Base-by-base conservation (phyloP, 2,888 invertebrate species). In the Ceratothoa steindachneri region DNA sequence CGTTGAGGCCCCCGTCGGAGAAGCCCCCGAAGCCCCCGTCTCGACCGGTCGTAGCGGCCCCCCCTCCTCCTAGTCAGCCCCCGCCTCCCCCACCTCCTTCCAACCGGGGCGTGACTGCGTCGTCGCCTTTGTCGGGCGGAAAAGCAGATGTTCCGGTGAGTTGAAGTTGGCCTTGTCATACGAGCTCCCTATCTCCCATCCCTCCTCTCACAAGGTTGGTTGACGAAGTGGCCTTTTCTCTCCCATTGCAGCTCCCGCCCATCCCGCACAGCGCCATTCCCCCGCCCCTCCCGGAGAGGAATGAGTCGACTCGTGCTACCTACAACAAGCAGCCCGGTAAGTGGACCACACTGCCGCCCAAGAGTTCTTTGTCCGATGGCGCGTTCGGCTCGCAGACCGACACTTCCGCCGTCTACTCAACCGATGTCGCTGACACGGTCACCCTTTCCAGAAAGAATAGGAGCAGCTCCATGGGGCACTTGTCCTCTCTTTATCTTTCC, bases 31-130 rank as follows among this genome's bases (percentile, higher is more conserved):
- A 60, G 24, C 60, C 60, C 22, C 60, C 60, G 24, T 24, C 12
- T 12, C n/a, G 60, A 24, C 60, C 60, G 27, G 60, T 60, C 12
- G 60, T 60, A 12, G 60, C 60, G 12, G 60, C 60, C 2, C 60
- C 60, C 60, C 60, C 60, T 22, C 60, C 60, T 3, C 60, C 60
- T 60, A 60, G 60, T 60, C 60, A 60, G 60, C 60, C 60, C n/a
- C 60, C 60, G 22, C 60, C 60, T 1, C 60, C 60, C 27, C 60
- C 60, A 2, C 60, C 60, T 2, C 24, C 60, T 12, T 24, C n/a
- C 60, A 60, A 24, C 2, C 12, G n/a, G 27, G 27, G 22, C 60
- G 12, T 19, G 2, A 51, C 60, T 22, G 12, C 60, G 27, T 12
- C 60, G 22, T 22, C 19, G 19, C 22, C 24, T 3, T 22, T 1